Percentiles rank a stretch among this genome's conserved stretches.
These are phyloP conservation scores for Microchirus variegatus DNA, from an alignment of 2,797 vertebrate genomes.

Conservation along the genomic window DNA sequence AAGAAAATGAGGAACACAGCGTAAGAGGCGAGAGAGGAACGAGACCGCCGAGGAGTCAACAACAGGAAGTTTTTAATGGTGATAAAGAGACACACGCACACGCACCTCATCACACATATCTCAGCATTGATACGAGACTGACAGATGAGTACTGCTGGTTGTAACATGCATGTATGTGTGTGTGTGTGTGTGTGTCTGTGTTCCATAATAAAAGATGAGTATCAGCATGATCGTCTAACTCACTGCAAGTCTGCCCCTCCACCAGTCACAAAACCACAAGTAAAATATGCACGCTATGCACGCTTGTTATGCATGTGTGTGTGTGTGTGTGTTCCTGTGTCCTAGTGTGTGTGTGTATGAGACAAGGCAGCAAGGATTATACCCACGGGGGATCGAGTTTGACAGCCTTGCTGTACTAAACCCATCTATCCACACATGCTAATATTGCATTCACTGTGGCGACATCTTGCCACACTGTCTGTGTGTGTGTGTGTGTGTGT, in stretches of 20 bases:
- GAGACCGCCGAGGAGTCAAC: conserved; percentile 32
- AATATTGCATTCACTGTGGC: conserved; percentile 70
- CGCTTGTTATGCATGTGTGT: conserved; percentile 20
- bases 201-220: conserved; percentile 48
- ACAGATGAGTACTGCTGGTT: conserved; percentile 9
- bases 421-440: conserved; percentile 79
- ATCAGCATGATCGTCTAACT: conserved; percentile 40
- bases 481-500: conserved; percentile 30
- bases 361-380: conserved; percentile 58
- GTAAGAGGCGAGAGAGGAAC: neutral
- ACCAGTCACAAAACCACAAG: conserved; percentile 57
- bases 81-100: conserved; percentile 41
- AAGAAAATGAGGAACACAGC: conserved; percentile 22
- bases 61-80: conserved; percentile 58
- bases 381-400: conserved; percentile 75
- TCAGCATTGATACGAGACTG: neutral
- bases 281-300: conserved; percentile 66
- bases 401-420: conserved; percentile 78
- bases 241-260: conserved; percentile 33
- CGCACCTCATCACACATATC: conserved; percentile 31
- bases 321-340: conserved; percentile 6
- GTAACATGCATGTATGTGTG: neutral
- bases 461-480: conserved; percentile 49
- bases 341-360: conserved; percentile 20
- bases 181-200: conserved; percentile 21